phyloP scores from a whole-genome alignment of 2,888 invertebrate genomes.

The Erebia epiphron region DNA sequence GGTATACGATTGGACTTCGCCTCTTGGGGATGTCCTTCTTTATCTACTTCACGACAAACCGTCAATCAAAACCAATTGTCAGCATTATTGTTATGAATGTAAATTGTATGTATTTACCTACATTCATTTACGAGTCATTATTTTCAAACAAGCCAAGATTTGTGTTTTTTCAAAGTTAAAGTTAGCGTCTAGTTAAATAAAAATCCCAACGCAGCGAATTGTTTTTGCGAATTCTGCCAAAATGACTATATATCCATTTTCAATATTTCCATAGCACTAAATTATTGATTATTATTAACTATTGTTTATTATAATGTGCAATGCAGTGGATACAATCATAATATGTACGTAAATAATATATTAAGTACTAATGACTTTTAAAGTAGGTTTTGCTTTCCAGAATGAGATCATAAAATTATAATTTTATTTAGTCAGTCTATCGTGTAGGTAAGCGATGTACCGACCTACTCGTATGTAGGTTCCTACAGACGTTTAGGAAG shows the following conservation, averaged over 20 bases:
- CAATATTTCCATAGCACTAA: too few relatives aligned
- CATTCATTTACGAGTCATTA: background rate
- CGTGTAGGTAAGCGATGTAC: constrained; percentile 6
- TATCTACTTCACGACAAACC: constrained; percentile 4
- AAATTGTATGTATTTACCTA: background rate
- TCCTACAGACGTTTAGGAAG: constrained; percentile 33
- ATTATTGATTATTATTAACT: too few relatives aligned
- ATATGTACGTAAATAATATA: too few relatives aligned
- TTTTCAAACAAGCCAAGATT: background rate
- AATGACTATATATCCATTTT: too few relatives aligned
- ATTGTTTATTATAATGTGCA: too few relatives aligned
- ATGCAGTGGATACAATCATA: too few relatives aligned
- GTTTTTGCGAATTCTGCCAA: too few relatives aligned
- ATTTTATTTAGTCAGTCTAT: constrained; percentile 28
- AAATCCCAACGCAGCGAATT: too few relatives aligned
- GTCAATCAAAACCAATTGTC: constrained; percentile 14
- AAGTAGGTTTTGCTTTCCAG: background rate
- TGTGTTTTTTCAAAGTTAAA: background rate
- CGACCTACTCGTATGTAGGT: background rate
- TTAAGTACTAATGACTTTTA: background rate
- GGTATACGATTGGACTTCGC: constrained; percentile 7
- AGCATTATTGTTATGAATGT: background rate
- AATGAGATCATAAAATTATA: too few relatives aligned
- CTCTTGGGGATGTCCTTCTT: constrained; percentile 9
- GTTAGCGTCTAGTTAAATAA: too few relatives aligned